Base-by-base conservation (phyloP, 2,888 invertebrate genomes). In the Adineta ricciae region DNA sequence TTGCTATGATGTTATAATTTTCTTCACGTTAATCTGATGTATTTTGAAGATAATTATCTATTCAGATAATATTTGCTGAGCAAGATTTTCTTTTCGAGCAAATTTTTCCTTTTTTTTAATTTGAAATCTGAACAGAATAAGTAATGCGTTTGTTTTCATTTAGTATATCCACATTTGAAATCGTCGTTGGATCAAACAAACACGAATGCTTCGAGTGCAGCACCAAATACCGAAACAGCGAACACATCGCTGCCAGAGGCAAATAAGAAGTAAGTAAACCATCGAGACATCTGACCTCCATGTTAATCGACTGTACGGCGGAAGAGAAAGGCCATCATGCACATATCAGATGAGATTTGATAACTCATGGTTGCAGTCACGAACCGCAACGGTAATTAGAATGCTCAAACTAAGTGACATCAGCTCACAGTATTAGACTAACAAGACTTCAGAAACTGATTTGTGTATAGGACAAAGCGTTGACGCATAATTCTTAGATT, bases 81-180 rank as follows among this genome's bases (percentile, higher is more conserved):
- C 78, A 78, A 78, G 24, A 11, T 16, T 8, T 21, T 41, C 41
- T 36, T 2, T 21, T n/a, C n/a, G n/a, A n/a, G n/a, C 8, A 21
- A 56, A 24, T 14, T 56, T 56, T 56, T 56, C 8, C 7, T 56
- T n/a, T 56, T 5, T 21, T 56, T n/a, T 7, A 9, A 56, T 9
- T 16, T 8, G n/a, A 14, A 24, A 56, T 64, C 8, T 64, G 27
- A 21, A 21, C n/a, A 24, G n/a, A 64, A 64, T 24, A 14, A 27
- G n/a, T 64, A 9, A 27, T 78, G 24, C 1, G 8, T n/a, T n/a
- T n/a, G n/a, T 78, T 41, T 41, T 24, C 24, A 41, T 78, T 8
- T n/a, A 78, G 78, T 78, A 41, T 78, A 78, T 41, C 78, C 78
- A 41, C 78, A 78, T 78, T 78, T 78, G 24, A 38, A 41, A 78